A percentile compares a stretch with the other conserved stretches of the same genome.
Conservation (phyloP, 2,888 invertebrate genomes). For the Gymnoscelis rufifasciata region DNA sequence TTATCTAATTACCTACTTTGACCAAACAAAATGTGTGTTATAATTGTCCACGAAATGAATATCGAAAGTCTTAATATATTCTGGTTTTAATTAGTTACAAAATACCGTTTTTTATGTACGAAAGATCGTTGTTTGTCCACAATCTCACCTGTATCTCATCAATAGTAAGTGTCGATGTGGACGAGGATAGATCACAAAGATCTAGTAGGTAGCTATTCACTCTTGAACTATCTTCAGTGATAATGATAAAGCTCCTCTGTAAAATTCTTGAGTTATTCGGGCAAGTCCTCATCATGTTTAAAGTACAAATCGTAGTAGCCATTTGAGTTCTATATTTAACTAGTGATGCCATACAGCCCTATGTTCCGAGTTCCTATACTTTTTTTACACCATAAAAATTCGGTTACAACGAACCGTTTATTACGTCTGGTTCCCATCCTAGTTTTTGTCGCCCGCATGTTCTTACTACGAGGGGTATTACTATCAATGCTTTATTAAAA, state of each 20-base stretch:
- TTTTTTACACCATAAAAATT: constrained; percentile 39
- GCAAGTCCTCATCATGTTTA: constrained; percentile 37
- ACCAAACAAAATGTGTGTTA: too few species aligned
- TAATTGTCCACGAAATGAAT: too few species aligned
- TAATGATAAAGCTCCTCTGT: not conserved
- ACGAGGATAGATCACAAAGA: too few species aligned
- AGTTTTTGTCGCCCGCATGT: constrained; percentile 62
- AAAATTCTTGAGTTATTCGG: not conserved
- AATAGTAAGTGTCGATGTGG: too few species aligned
- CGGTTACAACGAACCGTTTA: constrained; percentile 56
- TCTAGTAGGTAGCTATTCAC: too few species aligned
- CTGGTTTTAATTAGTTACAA: too few species aligned
- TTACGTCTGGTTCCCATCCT: constrained; percentile 39
- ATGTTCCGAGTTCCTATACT: constrained; percentile 35
- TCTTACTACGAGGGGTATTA: constrained; percentile 48
- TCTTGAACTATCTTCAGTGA: too few species aligned
- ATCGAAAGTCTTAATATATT: too few species aligned
- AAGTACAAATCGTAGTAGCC: constrained; percentile 54
- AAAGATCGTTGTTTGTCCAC: too few species aligned
- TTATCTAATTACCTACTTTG: too few species aligned
- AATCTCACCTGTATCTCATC: too few species aligned
- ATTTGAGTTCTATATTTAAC: constrained; percentile 61
- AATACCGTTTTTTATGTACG: too few species aligned
- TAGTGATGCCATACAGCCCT: constrained; percentile 43
- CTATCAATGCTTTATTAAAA: constrained; percentile 43